Evolutionary conservation across 1,140 invertebrate species (phyloP), one percentile per base, ranked within the genome.

Genomic region (Babylonia areolata): DNA sequence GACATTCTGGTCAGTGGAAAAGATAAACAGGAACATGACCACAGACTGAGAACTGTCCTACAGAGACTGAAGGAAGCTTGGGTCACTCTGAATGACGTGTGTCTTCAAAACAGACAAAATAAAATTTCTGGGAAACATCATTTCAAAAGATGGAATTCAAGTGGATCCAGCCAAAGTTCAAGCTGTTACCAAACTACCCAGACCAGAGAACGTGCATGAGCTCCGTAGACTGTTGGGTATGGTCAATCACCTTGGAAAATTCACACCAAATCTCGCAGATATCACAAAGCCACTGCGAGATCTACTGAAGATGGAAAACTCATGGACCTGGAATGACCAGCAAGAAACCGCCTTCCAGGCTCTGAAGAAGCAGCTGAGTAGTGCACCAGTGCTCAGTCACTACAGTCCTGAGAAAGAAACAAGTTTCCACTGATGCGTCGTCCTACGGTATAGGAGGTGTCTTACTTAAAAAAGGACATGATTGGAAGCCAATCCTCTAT

Each of bases 401-500:
- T 69, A 69, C 58, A 31, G 58, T 69, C 23, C 58, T 69, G 58
- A 69, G n/a, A 69, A 69, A 3, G 15, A 15, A 69, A 69, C 2
- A 20, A 31, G 58, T 69, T 6, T 69, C 58, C 0, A 23, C 58
- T 3, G 58, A 69, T 69, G 58, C 6, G 3, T 64, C n/a, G n/a
- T 64, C 58, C 6, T 64, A 64, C 23, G 58, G 58, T 11, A 20
- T 64, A 54, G 28, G 89, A 31, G 90, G 71, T 0, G 85, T 81
- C 20, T 37, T 90, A 0, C 77, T 86, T 9, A 87, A 88, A 81
- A 33, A 80, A 64, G 73, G 46, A 2, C 81, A 81, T 17, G 40
- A 85, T 46, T 54, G 87, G 58, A 88, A 87, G 64, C 87, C 87
- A 46, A 82, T 87, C 2, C 86, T 84, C 28, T 89, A 77, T 58